Evolutionary conservation across 2,797 vertebrate genomes (phyloP), one percentile per base, ranked within the genome.

Genomic region (Pangasius djambal): DNA sequence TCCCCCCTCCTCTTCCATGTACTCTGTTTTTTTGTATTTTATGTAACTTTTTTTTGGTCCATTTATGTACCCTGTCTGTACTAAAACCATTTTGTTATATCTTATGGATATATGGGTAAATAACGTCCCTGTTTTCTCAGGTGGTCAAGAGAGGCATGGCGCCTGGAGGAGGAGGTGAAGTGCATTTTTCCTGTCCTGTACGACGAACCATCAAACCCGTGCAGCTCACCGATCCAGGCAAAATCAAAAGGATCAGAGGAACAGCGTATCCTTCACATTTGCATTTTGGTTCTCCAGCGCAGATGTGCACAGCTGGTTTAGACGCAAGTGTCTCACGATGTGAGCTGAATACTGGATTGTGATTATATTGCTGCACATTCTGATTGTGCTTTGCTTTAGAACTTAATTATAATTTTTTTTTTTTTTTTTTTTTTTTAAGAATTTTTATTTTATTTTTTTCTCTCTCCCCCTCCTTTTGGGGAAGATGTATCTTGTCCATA

Each of bases 241-340:
- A 99, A 95, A 98, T 99, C 94, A 99, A 98, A 93, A 97, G 98
- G 50, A 98, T 99, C 91, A 95, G 99, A 94, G 99, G 99, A 94
- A 95, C 97, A 37, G 98, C 98, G 98, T 99, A 99, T 99, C 99
- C 97, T 97, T 86, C 0, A 57, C 18, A 3, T 13, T 2, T 20
- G n/a, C 7, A 3, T 52, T 79, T 78, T 18, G 48, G 13, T 79
- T 79, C 50, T 31, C 50, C 6, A 8, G 52, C 1, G 4, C 55
- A 82, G 79, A 82, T 25, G 48, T 78, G 48, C 12, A 5, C n/a
- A 37, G 31, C 10, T 12, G n/a, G 44, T 55, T 70, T 34, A 37
- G 65, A 15, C 25, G 5, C 7, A 81, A 81, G 31, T 1, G 9
- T 37, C 28, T 61, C 2, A 15, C 20, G 1, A 40, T n/a, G 9